Evolutionary conservation across 1,140 invertebrate species (phyloP), one percentile per base, ranked within the genome.

Genomic region (Chionoecetes opilio): DNA sequence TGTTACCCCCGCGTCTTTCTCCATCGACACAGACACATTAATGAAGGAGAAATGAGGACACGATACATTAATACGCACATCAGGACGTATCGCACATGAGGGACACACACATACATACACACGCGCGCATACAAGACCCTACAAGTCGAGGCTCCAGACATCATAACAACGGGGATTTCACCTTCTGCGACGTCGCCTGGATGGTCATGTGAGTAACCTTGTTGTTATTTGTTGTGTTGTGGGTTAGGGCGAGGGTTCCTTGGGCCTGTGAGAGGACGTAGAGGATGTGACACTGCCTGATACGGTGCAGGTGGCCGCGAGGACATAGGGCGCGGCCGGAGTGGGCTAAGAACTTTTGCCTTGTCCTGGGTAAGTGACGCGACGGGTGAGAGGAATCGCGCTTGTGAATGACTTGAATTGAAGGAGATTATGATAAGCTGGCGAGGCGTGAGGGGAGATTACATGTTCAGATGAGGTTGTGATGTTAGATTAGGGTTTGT

Each of bases 11-110:
- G 63, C 63, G 63, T 26, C 21, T 26, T n/a, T 17, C 63, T 8
- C 63, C n/a, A n/a, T 75, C n/a, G 63, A 17, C 63, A 21, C 63
- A 26, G 21, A 75, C 63, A 17, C 63, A n/a, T n/a, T 75, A 75
- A 75, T 75, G n/a, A 75, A 26, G 63, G 0, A 8, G 63, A 75
- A 75, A 75, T 75, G 63, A 75, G 63, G 63, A 3, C 8, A 26
- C 63, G 63, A 75, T 75, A n/a, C 11, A 75, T 75, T 75, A 75
- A 75, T 75, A 75, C 63, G 63, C 63, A 75, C 21, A 75, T 75
- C 63, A 75, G 63, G 63, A n/a, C 26, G 63, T 75, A 75, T 75
- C 63, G 21, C 63, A 8, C 63, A 75, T 75, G 26, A 26, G 63
- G 11, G n/a, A 26, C 21, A 75, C 11, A n/a, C 5, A 21, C 21